Conservation (phyloP, 1,140 invertebrate species). For the Lasioglossum baleicum region DNA sequence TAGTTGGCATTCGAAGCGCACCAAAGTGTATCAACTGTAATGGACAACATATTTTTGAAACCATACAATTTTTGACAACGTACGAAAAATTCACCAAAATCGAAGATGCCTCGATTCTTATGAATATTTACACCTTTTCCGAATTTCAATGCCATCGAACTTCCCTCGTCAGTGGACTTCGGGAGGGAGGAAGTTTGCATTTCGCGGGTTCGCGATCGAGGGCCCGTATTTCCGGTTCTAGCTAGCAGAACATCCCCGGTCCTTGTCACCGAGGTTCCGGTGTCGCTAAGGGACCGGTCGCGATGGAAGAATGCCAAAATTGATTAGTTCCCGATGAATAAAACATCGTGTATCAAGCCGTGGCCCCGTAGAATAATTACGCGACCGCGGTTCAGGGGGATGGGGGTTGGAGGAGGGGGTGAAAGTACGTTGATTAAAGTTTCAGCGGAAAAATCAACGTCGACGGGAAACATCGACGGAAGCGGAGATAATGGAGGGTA, state of each 20-base stretch:
- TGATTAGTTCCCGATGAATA: constrained; percentile 24
- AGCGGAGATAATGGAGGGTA: constrained; percentile 35
- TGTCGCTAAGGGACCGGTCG: not conserved
- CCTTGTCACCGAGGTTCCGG: no score
- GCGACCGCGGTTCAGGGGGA: not conserved
- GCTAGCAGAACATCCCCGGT: no score
- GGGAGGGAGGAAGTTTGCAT: no score
- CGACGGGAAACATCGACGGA: constrained; percentile 15
- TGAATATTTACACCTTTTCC: no score
- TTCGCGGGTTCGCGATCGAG: not conserved
- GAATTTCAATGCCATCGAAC: no score
- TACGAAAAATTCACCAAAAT: no score
- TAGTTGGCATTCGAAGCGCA: no score
- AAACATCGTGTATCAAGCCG: constrained; percentile 30
- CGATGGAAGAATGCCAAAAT: constrained; percentile 1
- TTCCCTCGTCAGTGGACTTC: no score
- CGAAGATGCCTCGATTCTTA: no score
- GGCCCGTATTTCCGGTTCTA: not conserved
- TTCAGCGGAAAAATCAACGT: constrained; percentile 47
- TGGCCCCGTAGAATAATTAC: constrained; percentile 33
- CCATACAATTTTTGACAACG: no score
- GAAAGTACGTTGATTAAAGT: constrained; percentile 45
- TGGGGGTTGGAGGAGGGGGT: not conserved
- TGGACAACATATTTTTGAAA: no score
- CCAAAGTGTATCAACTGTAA: no score